Conservation (phyloP, 2,113 vertebrate species). For the Lutjanus erythropterus region DNA sequence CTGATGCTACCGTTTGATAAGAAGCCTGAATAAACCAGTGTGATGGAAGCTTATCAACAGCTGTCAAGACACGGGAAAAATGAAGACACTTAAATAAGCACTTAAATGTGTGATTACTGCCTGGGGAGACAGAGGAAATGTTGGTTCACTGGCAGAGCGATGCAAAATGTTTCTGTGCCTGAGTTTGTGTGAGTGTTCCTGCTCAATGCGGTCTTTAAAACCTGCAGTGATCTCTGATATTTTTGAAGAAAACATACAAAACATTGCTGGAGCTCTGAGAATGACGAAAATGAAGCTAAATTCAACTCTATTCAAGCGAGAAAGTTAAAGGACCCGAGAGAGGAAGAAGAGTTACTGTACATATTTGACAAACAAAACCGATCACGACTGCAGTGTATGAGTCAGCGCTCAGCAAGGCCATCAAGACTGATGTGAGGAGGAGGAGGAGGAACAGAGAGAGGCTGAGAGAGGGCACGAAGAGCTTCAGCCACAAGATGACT, state of each 20-base stretch:
- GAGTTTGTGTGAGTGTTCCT: not conserved
- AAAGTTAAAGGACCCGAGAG: not conserved
- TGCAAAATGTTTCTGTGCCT: not conserved
- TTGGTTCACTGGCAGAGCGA: constrained; percentile 19
- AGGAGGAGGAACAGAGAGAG: not conserved
- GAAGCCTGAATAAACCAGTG: not conserved
- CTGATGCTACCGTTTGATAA: not conserved
- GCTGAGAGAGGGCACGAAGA: not conserved
- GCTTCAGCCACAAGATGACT: not conserved
- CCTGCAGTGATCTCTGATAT: not conserved
- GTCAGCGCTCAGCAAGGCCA: constrained; percentile 14
- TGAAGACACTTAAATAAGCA: no score
- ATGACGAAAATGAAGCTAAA: not conserved
- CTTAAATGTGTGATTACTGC: constrained; percentile 10
- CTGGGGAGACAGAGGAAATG: constrained; percentile 17
- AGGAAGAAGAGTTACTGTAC: not conserved
- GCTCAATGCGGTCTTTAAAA: not conserved
- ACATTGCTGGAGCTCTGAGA: not conserved
- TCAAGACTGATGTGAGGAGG: constrained; percentile 30
- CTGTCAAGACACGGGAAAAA: not conserved
- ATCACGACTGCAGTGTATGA: constrained; percentile 8
- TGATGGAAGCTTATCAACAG: not conserved
- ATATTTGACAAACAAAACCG: not conserved
- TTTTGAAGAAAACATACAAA: not conserved
- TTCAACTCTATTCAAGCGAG: not conserved